Evolutionary conservation across 2,888 invertebrate genomes (phyloP).

Genomic region (Ennomos erosarius): DNA sequence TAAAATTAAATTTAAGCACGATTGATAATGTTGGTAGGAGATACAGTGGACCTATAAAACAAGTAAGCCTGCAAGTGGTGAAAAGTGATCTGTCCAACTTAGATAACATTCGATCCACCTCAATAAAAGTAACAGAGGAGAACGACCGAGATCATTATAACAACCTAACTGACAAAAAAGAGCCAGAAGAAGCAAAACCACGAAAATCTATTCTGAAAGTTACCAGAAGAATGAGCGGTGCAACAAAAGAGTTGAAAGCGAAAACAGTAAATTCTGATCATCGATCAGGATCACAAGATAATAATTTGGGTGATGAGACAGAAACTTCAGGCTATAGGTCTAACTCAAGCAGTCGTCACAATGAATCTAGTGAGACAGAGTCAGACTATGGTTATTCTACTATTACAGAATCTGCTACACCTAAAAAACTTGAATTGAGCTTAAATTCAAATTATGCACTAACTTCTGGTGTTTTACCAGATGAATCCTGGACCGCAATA

Average conservation of each 20-base stretch:
- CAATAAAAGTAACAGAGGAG: slow-evolving; percentile 54
- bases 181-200: slow-evolving; percentile 50
- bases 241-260: slow-evolving; percentile 49
- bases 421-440: slow-evolving; percentile 81
- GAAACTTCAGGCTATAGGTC: slow-evolving; percentile 85
- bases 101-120: slow-evolving; percentile 46
- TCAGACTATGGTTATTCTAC: slow-evolving; percentile 87
- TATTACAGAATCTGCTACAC: slow-evolving; percentile 85
- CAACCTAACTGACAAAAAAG: slow-evolving; percentile 44
- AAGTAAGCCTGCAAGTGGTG: slow-evolving; percentile 55
- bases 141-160: slow-evolving; percentile 42
- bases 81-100: slow-evolving; percentile 62
- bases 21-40: slow-evolving; percentile 53
- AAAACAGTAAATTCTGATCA: slow-evolving; percentile 30
- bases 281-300: slow-evolving; percentile 32
- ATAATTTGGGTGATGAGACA: slow-evolving; percentile 62
- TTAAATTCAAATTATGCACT: slow-evolving; percentile 64
- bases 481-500: slow-evolving; percentile 78
- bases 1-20: slow-evolving; percentile 42
- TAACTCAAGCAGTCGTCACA: slow-evolving; percentile 72
- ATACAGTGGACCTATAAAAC: slow-evolving; percentile 64
- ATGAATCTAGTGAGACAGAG: slow-evolving; percentile 81
- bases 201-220: slow-evolving; percentile 75
- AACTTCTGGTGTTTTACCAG: slow-evolving; percentile 79
- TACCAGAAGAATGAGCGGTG: slow-evolving; percentile 56